Evolutionary conservation across 2,888 invertebrate genomes (phyloP), one percentile per base, ranked within the genome.

Genomic region (Linnaemya vulpina): DNA sequence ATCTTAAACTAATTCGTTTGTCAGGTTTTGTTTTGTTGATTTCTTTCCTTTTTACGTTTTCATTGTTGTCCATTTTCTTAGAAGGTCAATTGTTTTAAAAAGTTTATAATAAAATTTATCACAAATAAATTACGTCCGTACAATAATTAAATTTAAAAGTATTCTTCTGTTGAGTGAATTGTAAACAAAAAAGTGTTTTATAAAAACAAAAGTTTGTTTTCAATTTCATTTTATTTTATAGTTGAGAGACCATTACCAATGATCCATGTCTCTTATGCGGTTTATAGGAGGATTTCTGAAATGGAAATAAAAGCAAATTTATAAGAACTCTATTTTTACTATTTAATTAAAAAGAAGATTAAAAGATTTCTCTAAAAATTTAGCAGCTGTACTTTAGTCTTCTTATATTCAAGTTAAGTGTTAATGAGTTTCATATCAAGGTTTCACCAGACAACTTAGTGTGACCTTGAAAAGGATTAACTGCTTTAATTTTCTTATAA

Each of bases 221-320:
- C 49, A 63, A 4, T 62, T 71, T 15, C 13, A 22, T 49, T 65
- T 40, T 70, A 8, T 40, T 65, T 46, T 5, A n/a, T 11, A n/a
- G 9, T 46, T 73, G 58, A 51, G n/a, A 51, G 53, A 78, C 53
- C 85, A 88, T 91, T 89, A 92, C 92, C 92, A 92, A 87, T 92
- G 92, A 87, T 91, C 91, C 88, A 92, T 88, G 84, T 92, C 92
- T 76, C 92, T 89, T 35, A 91, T 88, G 63, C 92, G 90, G 79
- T 92, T 92, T 83, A 92, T 89, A 38, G 92, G 92, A 63, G 92
- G 92, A 89, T 92, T 92, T 86, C 91, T 93, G 88, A 30, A 63
- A 75, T 73, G 58, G 53, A 60, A 58, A 76, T 67, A 17, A 30
- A 62, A 15, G 30, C 5, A 43, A 20, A 13, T 4, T 20, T 68